Percentiles rank a stretch among this genome's conserved stretches.
Evolutionary conservation across 2,113 vertebrate genomes (phyloP).

Genomic region (Lipophrys pholis): DNA sequence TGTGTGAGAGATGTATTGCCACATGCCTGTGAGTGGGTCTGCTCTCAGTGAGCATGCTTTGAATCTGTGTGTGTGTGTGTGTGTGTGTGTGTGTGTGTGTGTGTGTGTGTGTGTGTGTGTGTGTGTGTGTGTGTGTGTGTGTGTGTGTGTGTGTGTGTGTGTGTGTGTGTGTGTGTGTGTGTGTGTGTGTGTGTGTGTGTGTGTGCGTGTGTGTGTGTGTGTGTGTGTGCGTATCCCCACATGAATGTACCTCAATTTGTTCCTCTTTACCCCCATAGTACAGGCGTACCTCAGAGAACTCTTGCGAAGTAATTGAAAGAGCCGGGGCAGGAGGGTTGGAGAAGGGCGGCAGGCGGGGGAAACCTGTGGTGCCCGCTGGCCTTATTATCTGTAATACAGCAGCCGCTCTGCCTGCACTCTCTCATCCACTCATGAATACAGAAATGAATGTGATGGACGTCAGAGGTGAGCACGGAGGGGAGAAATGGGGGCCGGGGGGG

Average conservation of each 20-base stretch:
- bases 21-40: constrained; percentile 57
- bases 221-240: constrained; percentile 47
- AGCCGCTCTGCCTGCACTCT: constrained; percentile 71
- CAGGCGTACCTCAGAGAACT: constrained; percentile 81
- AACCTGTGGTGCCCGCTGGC: constrained; percentile 79
- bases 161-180: constrained; percentile 56
- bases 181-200: constrained; percentile 53
- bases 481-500: constrained; percentile 65
- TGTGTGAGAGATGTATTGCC: constrained; percentile 48
- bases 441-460: constrained; percentile 79
- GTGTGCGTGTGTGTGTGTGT: constrained; percentile 26
- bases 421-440: constrained; percentile 82
- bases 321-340: constrained; percentile 39
- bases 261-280: constrained; percentile 77
- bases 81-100: constrained; percentile 26
- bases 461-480: constrained; percentile 75
- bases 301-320: constrained; percentile 83
- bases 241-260: constrained; percentile 79
- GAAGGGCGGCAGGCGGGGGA: constrained; percentile 42
- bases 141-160: constrained; percentile 38
- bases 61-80: constrained; percentile 52
- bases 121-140: constrained; percentile 43
- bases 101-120: constrained; percentile 44
- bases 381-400: constrained; percentile 81
- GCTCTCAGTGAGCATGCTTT: not conserved